Evolutionary conservation across 2,113 vertebrate species (phyloP), one percentile per base, ranked within the genome.

Genomic region (Pogona vitticeps): DNA sequence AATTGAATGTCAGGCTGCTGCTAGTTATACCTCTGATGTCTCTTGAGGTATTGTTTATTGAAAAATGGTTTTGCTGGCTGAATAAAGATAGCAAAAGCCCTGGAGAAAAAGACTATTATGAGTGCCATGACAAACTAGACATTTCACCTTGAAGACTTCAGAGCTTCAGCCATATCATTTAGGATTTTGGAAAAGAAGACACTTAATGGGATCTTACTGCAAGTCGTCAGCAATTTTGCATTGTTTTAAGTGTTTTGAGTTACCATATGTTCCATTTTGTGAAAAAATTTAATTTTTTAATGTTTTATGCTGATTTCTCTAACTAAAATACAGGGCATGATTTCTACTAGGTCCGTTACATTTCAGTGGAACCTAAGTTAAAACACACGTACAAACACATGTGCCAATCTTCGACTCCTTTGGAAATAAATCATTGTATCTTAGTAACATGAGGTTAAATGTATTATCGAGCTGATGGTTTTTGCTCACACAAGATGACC

Each of bases 41-140:
- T 42, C 18, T 13, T 80, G 14, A 76, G 1, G 10, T 84, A 84
- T 26, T 75, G 40, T 59, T 15, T 75, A 65, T 59, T 81, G 86
- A 58, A 90, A 94, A n/a, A 78, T 80, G 38, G 2, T 84, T 52
- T 38, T 73, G 23, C 6, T 21, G 33, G 81, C 58, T 90, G 77
- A 31, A 85, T 68, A 85, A 85, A 59, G 58, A 78, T 20, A 61
- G 1, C 14, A 33, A n/a, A 58, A 26, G 82, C 20, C 71, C 46
- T 88, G 84, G 70, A 76, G 31, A 81, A 84, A 2, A 6, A 15
- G 26, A 14, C 12, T 59, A 65, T 92, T 90, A 78, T 21, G n/a
- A 84, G n/a, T 91, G 75, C 77, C 89, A 86, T 88, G 75, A 89
- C 73, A 83, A 83, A 85, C 91, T 56, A 68, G 90, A 65, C 61